phyloP scores from a whole-genome alignment of 1,140 invertebrate genomes.

The Drosophila nigrodunni region DNA sequence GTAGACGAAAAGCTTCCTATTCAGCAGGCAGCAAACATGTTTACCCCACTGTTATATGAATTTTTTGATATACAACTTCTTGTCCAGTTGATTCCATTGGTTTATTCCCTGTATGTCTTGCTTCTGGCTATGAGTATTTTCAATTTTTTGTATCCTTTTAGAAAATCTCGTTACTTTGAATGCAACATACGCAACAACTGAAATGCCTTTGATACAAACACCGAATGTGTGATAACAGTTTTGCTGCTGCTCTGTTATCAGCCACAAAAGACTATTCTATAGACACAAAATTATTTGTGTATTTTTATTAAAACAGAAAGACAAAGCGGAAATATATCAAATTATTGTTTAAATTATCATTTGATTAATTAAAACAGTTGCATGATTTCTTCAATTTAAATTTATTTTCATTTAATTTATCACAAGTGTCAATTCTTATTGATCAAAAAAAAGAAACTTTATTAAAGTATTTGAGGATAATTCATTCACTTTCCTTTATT shows the following conservation, averaged over 20 bases:
- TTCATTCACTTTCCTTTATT: too few relatives aligned
- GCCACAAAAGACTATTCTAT: not conserved
- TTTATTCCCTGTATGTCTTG: slow-evolving; percentile 15
- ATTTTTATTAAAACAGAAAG: too few relatives aligned
- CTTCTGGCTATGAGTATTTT: slow-evolving; percentile 57
- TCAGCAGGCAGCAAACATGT: slow-evolving; percentile 56
- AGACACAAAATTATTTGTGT: too few relatives aligned
- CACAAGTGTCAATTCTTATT: too few relatives aligned
- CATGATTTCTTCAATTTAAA: too few relatives aligned
- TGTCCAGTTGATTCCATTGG: slow-evolving; percentile 26
- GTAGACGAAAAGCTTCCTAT: slow-evolving; percentile 20
- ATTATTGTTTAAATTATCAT: too few relatives aligned
- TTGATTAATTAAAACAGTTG: too few relatives aligned
- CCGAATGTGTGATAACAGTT: slow-evolving; percentile 3
- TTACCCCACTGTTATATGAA: slow-evolving; percentile 35
- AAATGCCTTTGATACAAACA: slow-evolving; percentile 13
- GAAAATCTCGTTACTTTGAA: slow-evolving; percentile 49
- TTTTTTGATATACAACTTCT: slow-evolving; percentile 32
- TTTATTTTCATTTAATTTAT: too few relatives aligned
- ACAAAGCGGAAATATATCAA: not conserved
- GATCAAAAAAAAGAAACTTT: too few relatives aligned
- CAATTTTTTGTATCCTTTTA: slow-evolving; percentile 46
- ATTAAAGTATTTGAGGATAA: too few relatives aligned
- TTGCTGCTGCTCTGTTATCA: not conserved
- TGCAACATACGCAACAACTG: slow-evolving; percentile 34